A percentile compares a stretch with the other conserved stretches of the same genome.
These are phyloP conservation scores for Dallia pectoralis DNA, from an alignment of 2,797 vertebrate species.

Conservation along the genomic window DNA sequence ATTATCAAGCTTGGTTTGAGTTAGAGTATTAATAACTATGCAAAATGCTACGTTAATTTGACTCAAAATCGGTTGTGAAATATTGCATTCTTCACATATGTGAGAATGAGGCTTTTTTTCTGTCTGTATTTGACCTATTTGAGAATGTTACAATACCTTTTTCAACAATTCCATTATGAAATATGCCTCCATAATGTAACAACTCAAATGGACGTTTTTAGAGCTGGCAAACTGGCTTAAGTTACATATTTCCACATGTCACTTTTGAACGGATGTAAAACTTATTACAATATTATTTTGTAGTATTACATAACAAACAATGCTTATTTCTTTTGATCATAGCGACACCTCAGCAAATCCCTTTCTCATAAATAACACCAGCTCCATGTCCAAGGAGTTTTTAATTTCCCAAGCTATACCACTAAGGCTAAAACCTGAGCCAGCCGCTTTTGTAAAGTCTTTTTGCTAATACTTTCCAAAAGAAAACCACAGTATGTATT, in stretches of 20 bases:
- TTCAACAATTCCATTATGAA: neutral
- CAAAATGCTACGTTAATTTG: neutral
- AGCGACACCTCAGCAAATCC: neutral
- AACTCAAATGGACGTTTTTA: neutral
- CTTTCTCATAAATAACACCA: neutral
- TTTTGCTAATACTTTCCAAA: neutral
- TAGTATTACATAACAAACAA: slow-evolving; percentile 13
- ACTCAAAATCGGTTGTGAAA: neutral
- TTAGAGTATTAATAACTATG: neutral
- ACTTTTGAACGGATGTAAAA: neutral
- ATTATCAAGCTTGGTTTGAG: neutral
- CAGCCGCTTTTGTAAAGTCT: neutral
- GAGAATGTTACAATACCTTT: neutral
- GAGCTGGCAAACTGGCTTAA: neutral
- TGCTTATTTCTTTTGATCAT: slow-evolving; percentile 1
- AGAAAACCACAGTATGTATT: neutral
- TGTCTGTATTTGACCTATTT: neutral
- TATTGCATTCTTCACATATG: no score
- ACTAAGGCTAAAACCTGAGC: neutral
- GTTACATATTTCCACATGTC: slow-evolving; percentile 5
- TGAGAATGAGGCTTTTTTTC: no score
- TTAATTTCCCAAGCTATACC: neutral
- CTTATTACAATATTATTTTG: neutral
- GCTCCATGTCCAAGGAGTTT: neutral
- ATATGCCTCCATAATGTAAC: neutral